Percentiles rank a stretch among this genome's conserved stretches.
Evolutionary conservation across 2,888 invertebrate species (phyloP).

Genomic region (Lacanobia oleracea): DNA sequence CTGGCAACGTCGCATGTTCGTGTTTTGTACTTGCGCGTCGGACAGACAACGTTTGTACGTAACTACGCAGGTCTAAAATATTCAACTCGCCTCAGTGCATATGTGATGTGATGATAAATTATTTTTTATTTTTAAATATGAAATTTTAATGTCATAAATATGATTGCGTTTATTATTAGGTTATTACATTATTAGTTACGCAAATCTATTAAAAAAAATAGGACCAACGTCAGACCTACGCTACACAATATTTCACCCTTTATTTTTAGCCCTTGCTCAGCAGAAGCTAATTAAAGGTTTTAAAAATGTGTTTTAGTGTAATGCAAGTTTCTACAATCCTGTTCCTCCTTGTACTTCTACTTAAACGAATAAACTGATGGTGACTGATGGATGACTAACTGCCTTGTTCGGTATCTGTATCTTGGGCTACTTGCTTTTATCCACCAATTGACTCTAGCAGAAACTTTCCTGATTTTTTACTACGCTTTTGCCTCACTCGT

Average conservation of each 20-base stretch:
- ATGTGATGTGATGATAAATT: slow-evolving; percentile 21
- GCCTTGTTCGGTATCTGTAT: not conserved
- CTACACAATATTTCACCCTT: not conserved
- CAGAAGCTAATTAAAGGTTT: too few relatives aligned
- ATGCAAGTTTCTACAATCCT: too few relatives aligned
- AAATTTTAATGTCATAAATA: not conserved
- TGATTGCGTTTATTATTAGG: not conserved
- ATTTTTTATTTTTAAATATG: slow-evolving; percentile 3
- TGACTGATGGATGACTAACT: not conserved
- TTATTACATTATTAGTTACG: not conserved
- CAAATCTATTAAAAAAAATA: not conserved
- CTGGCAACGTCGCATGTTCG: slow-evolving; percentile 76
- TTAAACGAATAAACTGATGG: too few relatives aligned
- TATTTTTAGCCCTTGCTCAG: too few relatives aligned
- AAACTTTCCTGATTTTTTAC: not conserved
- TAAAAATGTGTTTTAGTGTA: too few relatives aligned
- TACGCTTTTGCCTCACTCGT: not conserved
- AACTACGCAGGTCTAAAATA: slow-evolving; percentile 52
- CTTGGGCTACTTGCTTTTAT: not conserved
- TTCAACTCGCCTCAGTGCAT: slow-evolving; percentile 38
- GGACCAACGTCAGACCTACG: not conserved
- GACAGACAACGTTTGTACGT: slow-evolving; percentile 52
- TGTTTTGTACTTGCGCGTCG: slow-evolving; percentile 68
- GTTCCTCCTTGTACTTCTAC: too few relatives aligned
- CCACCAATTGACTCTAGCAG: not conserved